Conservation (phyloP, 2,888 invertebrate genomes). For the Spatulosminthurus flaviceps region DNA sequence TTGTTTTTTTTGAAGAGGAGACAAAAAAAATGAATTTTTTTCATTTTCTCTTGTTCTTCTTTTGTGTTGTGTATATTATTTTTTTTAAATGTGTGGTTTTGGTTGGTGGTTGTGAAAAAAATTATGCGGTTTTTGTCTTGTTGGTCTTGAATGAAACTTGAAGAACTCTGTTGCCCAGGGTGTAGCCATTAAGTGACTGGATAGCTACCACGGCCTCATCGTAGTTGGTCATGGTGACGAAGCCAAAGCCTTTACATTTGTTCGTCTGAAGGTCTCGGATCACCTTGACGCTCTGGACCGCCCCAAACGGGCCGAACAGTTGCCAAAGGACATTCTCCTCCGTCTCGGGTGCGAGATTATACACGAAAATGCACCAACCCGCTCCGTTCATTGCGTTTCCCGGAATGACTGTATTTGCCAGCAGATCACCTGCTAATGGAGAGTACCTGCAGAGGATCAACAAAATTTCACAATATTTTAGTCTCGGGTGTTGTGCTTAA, state of each 20-base stretch:
- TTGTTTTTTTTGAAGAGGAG: neutral
- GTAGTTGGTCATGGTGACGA: conserved; percentile 98
- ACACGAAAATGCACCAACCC: conserved; percentile 93
- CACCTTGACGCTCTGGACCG: conserved; percentile 96
- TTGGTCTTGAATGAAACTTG: conserved; percentile 98
- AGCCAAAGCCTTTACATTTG: conserved; percentile 98
- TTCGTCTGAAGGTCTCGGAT: conserved; percentile 94
- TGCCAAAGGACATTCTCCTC: conserved; percentile 93
- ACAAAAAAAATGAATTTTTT: neutral
- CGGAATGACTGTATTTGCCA: conserved; percentile 81
- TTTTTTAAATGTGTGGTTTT: no score
- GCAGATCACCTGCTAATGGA: conserved; percentile 82
- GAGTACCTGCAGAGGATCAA: conserved; percentile 74
- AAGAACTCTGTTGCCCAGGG: conserved; percentile 91
- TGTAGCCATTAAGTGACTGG: conserved; percentile 95
- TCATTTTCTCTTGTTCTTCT: conserved; percentile 3
- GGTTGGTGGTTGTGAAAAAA: no score
- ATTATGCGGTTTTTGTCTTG: conserved; percentile 75
- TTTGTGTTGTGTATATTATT: no score
- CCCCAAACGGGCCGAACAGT: conserved; percentile 96
- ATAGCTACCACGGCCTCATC: conserved; percentile 97
- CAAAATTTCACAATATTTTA: neutral
- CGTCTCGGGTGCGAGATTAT: conserved; percentile 90
- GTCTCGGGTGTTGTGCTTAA: no score
- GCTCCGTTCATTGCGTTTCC: conserved; percentile 86